Evolutionary conservation across 2,888 invertebrate species (phyloP), one percentile per base, ranked within the genome.

Genomic region (Dorcus hopei): DNA sequence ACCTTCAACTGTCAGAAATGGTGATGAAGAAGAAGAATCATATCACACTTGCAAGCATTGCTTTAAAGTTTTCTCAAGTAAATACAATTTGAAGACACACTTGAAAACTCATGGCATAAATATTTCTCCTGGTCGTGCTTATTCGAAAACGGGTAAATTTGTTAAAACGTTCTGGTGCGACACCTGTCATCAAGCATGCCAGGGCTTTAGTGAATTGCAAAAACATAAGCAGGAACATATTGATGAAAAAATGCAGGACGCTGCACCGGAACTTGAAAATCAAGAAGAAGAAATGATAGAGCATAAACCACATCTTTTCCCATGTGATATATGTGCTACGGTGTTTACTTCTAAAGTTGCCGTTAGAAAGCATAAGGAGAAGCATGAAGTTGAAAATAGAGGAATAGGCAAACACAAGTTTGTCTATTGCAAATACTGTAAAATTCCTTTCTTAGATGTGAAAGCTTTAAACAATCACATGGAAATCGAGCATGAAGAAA

Each of bases 131-230:
- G 71, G 69, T 16, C 65, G 68, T 23, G 58, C 65, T 23, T 68
- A 64, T 6, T 51, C 59, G 8, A 68, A 67, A 54, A 63, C 61
- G 5, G 70, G 70, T 47, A 69, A 71, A 14, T 55, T 64, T 8
- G 53, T 61, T 3, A 73, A 71, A 57, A 74, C 72, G 48, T 84
- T 83, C 65, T 81, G 81, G 42, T 88, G 87, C 70, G 85, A 87
- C 60, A 79, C 84, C 48, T 88, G 88, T 64, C 85, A 87, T n/a
- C 84, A 85, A 70, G 82, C 71, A 9, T 84, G 84, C 61, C 80
- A 82, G 0, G 83, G 81, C 1, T 70, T 80, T 50, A 77, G 82
- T 4, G 82, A 82, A 1, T 73, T 85, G 55, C 81, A 82, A 63
- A 80, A 81, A 66, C 85, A 85, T 61, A 84, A 83, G 62, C 80